A percentile compares a stretch with the other conserved stretches of the same genome.
phyloP scores from a whole-genome alignment of 2,888 invertebrate genomes.

The Metellina segmentata region DNA sequence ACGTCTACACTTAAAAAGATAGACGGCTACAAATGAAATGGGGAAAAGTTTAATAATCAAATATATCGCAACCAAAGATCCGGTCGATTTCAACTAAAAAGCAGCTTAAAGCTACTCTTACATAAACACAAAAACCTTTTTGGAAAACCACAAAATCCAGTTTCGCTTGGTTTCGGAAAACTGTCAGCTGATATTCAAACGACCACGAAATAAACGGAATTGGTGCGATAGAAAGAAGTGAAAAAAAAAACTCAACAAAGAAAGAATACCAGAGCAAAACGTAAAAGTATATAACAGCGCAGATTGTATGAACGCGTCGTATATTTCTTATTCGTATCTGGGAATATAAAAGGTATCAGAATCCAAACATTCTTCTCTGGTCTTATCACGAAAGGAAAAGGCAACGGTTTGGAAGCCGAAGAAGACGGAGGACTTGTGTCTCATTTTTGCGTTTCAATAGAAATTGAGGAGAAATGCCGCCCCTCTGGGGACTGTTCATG shows the following conservation, averaged over 20 bases:
- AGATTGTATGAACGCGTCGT: constrained; percentile 32
- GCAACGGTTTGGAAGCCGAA: constrained; percentile 35
- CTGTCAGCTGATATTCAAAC: constrained; percentile 23
- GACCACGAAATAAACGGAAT: constrained; percentile 51
- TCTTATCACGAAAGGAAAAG: constrained; percentile 17
- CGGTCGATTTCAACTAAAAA: too few relatives aligned
- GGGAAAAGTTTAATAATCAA: too few relatives aligned
- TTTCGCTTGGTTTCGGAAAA: constrained; percentile 6
- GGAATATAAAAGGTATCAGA: constrained; percentile 46
- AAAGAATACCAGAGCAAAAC: constrained; percentile 6
- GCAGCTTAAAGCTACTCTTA: neutral
- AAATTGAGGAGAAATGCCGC: constrained; percentile 17
- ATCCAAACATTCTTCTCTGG: constrained; percentile 43
- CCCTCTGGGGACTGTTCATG: neutral
- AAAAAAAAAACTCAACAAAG: neutral
- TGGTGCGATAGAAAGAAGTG: neutral
- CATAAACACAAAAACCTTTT: neutral
- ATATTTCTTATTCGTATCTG: constrained; percentile 22
- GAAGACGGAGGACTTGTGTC: constrained; percentile 57
- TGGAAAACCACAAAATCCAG: constrained; percentile 48
- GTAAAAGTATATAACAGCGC: constrained; percentile 17
- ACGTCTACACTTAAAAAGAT: too few relatives aligned
- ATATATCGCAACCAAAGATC: too few relatives aligned
- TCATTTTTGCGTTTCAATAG: constrained; percentile 65
- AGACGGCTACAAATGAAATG: too few relatives aligned